phyloP scores from a whole-genome alignment of 2,113 vertebrate genomes.

The Ctenodactylus gundi region DNA sequence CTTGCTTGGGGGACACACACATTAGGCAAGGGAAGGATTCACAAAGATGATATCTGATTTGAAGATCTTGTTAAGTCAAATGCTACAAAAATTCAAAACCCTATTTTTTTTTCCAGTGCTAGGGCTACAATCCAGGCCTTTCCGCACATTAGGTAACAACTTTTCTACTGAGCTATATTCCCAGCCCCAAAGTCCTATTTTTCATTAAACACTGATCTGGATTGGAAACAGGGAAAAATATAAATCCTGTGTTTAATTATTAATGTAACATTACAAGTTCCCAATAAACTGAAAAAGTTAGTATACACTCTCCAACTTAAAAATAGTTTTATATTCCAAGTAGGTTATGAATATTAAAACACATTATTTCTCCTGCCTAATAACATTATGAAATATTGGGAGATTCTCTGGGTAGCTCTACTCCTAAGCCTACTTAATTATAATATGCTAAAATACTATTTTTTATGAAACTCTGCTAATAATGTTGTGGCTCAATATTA shows the following conservation, averaged over 20 bases:
- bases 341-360: neutral
- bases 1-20: neutral
- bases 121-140: neutral
- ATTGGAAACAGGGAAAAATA: neutral
- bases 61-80: slow-evolving; percentile 28
- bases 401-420: neutral
- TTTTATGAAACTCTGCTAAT: slow-evolving; percentile 10
- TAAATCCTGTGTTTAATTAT: slow-evolving; percentile 3
- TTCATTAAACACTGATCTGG: slow-evolving; percentile 24
- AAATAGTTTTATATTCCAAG: slow-evolving; percentile 32
- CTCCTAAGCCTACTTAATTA: neutral
- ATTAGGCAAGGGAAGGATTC: neutral
- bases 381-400: neutral
- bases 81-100: neutral
- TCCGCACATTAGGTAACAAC: neutral
- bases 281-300: neutral
- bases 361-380: slow-evolving; percentile 16
- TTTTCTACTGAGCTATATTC: neutral
- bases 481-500: slow-evolving; percentile 1
- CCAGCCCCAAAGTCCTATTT: neutral
- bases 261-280: slow-evolving; percentile 24
- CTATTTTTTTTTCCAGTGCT: no score
- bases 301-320: slow-evolving; percentile 20
- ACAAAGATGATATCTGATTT: neutral
- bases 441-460: neutral